These are phyloP conservation scores for Watsonalla binaria DNA, from an alignment of 2,888 invertebrate species.

Conservation along the genomic window DNA sequence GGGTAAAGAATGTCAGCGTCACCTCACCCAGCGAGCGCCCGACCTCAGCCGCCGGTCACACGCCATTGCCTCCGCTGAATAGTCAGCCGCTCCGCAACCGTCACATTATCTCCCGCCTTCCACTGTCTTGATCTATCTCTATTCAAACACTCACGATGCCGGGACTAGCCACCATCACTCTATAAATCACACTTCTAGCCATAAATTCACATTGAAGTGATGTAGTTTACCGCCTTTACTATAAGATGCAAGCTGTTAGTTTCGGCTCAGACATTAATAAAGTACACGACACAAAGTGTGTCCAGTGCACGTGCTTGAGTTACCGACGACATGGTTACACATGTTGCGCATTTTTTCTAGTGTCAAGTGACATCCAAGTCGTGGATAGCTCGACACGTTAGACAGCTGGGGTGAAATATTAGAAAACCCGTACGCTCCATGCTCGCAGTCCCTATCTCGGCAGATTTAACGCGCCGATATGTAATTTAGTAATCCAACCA, in stretches of 20 bases:
- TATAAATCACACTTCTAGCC: slow-evolving; percentile 22
- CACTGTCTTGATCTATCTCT: slow-evolving; percentile 50
- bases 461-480: slow-evolving; percentile 53
- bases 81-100: slow-evolving; percentile 52
- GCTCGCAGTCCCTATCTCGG: slow-evolving; percentile 28
- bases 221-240: slow-evolving; percentile 1
- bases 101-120: slow-evolving; percentile 54
- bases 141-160: slow-evolving; percentile 45
- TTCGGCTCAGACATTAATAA: slow-evolving; percentile 35
- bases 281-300: slow-evolving; percentile 38
- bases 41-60: slow-evolving; percentile 65
- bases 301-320: slow-evolving; percentile 52
- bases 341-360: slow-evolving; percentile 54
- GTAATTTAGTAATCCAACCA: slow-evolving; percentile 55
- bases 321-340: slow-evolving; percentile 43
- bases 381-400: slow-evolving; percentile 51
- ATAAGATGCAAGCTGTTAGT: slow-evolving; percentile 16
- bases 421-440: slow-evolving; percentile 29
- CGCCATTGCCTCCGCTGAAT: slow-evolving; percentile 73
- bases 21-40: slow-evolving; percentile 44
- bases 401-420: slow-evolving; percentile 63
- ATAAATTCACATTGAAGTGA: no score
- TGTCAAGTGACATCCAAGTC: slow-evolving; percentile 54
- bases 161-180: slow-evolving; percentile 27
- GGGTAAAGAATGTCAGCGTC: slow-evolving; percentile 68